These are phyloP conservation scores for Ethmia dodecea DNA, from an alignment of 2,888 invertebrate genomes.

Conservation along the genomic window DNA sequence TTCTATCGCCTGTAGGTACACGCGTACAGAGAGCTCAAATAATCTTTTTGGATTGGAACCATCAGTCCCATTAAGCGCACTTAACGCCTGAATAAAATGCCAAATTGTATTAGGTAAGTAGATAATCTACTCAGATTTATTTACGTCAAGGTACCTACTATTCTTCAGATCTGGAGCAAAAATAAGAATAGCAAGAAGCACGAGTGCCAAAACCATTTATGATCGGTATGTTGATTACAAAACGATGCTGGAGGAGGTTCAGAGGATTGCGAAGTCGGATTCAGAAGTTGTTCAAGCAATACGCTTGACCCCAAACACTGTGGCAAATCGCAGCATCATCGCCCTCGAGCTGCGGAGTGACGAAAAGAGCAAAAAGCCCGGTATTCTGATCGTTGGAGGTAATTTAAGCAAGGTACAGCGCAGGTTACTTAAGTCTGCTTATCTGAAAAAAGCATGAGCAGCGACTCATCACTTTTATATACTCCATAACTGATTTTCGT, in stretches of 20 bases:
- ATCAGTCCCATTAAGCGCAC: too few species aligned
- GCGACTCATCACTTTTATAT: too few species aligned
- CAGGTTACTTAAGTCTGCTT: too few species aligned
- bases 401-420: too few species aligned
- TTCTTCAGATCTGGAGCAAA: slow-evolving; percentile 56
- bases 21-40: too few species aligned
- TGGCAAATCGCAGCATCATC: slow-evolving; percentile 45
- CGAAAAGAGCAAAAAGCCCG: slow-evolving; percentile 51
- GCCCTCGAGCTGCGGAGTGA: slow-evolving; percentile 62
- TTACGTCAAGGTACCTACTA: neutral
- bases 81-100: too few species aligned
- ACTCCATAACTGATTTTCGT: too few species aligned
- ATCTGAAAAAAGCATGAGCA: too few species aligned
- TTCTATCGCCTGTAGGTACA: too few species aligned
- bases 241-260: slow-evolving; percentile 24
- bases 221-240: slow-evolving; percentile 39
- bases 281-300: slow-evolving; percentile 42
- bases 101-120: too few species aligned
- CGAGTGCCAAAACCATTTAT: slow-evolving; percentile 23
- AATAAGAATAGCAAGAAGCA: slow-evolving; percentile 41
- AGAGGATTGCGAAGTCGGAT: slow-evolving; percentile 34
- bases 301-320: slow-evolving; percentile 38
- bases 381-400: slow-evolving; percentile 64
- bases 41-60: too few species aligned
- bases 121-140: too few species aligned